phyloP scores from a whole-genome alignment of 2,797 vertebrate genomes.

The Micromesistius poutassou region DNA sequence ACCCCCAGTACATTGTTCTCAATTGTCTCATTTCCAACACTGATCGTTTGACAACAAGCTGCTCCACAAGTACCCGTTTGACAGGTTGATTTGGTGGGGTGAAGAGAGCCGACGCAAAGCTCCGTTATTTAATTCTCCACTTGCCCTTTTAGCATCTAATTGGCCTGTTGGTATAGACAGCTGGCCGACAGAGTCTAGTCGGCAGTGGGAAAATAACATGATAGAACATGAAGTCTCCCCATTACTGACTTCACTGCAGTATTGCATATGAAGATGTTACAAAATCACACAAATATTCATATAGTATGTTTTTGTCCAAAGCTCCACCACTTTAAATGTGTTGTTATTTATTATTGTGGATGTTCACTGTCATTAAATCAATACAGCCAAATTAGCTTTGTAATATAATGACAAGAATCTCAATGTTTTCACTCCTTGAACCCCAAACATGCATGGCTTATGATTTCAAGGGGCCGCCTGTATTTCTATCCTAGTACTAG shows the following conservation, averaged over 20 bases:
- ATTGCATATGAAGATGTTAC: not conserved
- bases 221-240: slow-evolving; percentile 18
- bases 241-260: not conserved
- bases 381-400: not conserved
- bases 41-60: slow-evolving; percentile 28
- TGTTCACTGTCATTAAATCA: not conserved
- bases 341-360: not conserved
- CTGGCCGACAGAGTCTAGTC: slow-evolving; percentile 8
- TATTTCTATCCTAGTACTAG: not conserved
- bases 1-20: slow-evolving; percentile 19
- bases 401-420: not conserved
- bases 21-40: slow-evolving; percentile 24
- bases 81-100: slow-evolving; percentile 47
- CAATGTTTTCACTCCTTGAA: not conserved
- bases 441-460: not conserved
- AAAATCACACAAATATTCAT: not conserved
- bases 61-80: slow-evolving; percentile 34
- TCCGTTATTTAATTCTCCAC: slow-evolving; percentile 31
- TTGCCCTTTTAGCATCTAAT: slow-evolving; percentile 23
- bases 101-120: slow-evolving; percentile 5
- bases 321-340: not conserved
- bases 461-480: not conserved
- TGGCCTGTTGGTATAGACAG: slow-evolving; percentile 10
- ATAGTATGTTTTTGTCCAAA: not conserved
- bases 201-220: slow-evolving; percentile 15